These are phyloP conservation scores for Caenorhabditis latens DNA, from an alignment of 1,140 invertebrate species.

Conservation along the genomic window DNA sequence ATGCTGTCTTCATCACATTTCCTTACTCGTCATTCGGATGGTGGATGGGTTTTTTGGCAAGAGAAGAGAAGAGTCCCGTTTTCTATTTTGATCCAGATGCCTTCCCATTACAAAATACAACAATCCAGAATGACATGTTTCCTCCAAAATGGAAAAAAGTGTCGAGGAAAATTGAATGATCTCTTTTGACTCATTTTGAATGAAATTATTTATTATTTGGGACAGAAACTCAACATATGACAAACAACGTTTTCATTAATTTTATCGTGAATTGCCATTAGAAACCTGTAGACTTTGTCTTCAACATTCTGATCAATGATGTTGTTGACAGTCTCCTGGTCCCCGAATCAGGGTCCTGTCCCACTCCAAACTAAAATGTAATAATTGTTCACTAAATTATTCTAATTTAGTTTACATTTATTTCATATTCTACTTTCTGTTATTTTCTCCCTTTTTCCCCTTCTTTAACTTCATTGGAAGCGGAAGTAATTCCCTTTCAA, in stretches of 20 bases:
- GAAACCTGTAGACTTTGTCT: neutral
- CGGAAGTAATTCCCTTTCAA: too few relatives aligned
- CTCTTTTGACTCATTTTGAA: neutral
- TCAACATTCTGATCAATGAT: conserved; percentile 7
- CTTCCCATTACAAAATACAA: neutral
- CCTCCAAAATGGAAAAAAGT: conserved; percentile 14
- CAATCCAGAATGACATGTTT: neutral
- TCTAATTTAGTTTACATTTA: too few relatives aligned
- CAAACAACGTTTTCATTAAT: neutral
- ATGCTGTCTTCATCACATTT: conserved; percentile 13
- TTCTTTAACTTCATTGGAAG: too few relatives aligned
- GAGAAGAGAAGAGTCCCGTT: neutral
- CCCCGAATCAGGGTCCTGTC: too few relatives aligned
- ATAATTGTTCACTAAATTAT: too few relatives aligned
- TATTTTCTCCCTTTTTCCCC: too few relatives aligned
- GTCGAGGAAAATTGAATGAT: neutral
- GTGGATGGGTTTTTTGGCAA: conserved; percentile 41
- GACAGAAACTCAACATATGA: neutral
- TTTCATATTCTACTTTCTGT: too few relatives aligned
- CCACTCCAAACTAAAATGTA: too few relatives aligned
- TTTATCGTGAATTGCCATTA: conserved; percentile 15
- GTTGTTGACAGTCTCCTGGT: too few relatives aligned
- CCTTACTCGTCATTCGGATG: conserved; percentile 21
- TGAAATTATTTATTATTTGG: neutral
- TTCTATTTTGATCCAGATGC: conserved; percentile 31